Conservation (phyloP, 2,113 vertebrate species). For the Corythaixoides concolor region DNA sequence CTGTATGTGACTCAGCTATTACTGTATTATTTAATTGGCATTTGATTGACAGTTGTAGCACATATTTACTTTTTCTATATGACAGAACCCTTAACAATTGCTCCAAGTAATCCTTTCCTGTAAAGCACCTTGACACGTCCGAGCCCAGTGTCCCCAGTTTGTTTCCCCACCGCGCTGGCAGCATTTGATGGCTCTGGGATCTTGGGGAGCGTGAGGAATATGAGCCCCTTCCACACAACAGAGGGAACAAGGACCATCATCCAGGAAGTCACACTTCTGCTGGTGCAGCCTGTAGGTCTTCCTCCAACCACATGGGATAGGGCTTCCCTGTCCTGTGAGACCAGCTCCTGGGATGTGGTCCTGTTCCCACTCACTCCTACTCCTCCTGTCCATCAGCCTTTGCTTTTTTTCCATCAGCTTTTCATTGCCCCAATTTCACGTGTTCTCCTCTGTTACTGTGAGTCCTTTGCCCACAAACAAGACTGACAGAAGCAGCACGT, state of each 20-base stretch:
- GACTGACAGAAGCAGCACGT: neutral
- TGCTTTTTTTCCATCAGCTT: neutral
- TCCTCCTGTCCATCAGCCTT: neutral
- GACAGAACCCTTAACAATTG: neutral
- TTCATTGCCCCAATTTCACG: neutral
- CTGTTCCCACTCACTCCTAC: neutral
- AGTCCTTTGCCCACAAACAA: neutral
- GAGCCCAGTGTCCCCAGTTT: neutral
- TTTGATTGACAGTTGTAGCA: neutral
- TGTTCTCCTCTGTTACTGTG: neutral
- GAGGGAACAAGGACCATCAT: fast-evolving
- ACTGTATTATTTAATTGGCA: neutral
- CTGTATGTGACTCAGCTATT: neutral
- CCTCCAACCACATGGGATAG: neutral
- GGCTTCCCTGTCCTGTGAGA: neutral
- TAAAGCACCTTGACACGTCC: neutral
- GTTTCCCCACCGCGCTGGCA: fast-evolving
- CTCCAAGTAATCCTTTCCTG: neutral
- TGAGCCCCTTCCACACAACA: fast-evolving
- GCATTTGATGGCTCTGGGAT: neutral
- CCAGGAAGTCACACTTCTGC: neutral
- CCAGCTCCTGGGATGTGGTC: neutral
- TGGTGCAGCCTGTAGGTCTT: fast-evolving
- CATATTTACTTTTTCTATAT: neutral
- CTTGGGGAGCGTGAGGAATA: neutral